Evolutionary conservation across 35 echinoderm and acorn worm genomes (phyloP), one percentile per base, ranked within the genome.

Genomic region (Hemicentrotus pulcherrimus): DNA sequence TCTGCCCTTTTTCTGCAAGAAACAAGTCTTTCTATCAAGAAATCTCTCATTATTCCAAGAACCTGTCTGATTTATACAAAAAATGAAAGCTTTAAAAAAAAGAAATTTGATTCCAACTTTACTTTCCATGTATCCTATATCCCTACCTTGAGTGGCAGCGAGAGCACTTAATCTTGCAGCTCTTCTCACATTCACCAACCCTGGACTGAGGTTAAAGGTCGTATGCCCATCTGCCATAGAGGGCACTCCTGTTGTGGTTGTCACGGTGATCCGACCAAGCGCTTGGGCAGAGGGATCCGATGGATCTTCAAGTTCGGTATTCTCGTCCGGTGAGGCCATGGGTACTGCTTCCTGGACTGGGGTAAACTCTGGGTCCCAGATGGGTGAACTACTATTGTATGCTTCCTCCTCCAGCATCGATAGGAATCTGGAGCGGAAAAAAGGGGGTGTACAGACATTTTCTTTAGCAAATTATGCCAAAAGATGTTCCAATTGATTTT

Each of bases 361-460:
- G 46, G 95, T 91, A 47, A 97, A 99, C 8, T 99, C 98, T 31
- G 96, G 98, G 86, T 99, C 97, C 98, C 98, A 99, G 58, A 99
- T 99, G 6, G 98, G 98, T 46, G 98, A 99, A 58, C 92, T 96
- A 91, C 70, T 88, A 35, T 96, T 95, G 92, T 97, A 99, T 2
- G 98, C 98, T 55, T 99, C 98, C 88, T 99, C 98, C 90, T 99
- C 98, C 4, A 99, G 47, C 98, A 99, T 98, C 4, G 98, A 97
- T 11, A 99, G 88, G 93, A 99, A 99, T 95, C 98, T 99, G 94
- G 4, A 95, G n/a, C 85, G 94, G 12, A 95, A 46, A 46, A 22
- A 30, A 92, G 9, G 48, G 14, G 14, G 6, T 55, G 2, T 11
- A 55, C 52, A 59, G 16, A 59, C 52, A 41, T 41, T 41, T 41